Conservation (phyloP, 2,113 vertebrate genomes). For the Nothocercus julius region DNA sequence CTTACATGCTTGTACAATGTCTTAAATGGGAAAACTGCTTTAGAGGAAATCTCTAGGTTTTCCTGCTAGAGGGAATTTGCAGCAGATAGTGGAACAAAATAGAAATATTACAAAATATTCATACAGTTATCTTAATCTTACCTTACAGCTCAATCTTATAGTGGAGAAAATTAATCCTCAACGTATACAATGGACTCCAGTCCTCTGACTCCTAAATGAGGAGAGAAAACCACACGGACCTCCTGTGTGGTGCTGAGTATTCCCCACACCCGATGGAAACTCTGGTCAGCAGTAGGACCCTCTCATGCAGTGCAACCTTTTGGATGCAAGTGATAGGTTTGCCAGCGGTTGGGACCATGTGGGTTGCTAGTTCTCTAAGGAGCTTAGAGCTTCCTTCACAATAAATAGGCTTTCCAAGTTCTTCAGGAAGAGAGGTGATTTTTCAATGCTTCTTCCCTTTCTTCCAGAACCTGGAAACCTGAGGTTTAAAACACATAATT, state of each 20-base stretch:
- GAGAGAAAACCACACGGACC: neutral
- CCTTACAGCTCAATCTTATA: neutral
- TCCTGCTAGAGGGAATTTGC: neutral
- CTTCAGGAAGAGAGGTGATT: neutral
- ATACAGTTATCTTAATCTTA: neutral
- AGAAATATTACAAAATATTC: neutral
- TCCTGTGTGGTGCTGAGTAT: neutral
- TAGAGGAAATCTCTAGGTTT: neutral
- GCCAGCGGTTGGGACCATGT: neutral
- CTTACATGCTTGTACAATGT: neutral
- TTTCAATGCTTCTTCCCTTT: neutral
- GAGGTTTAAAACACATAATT: neutral
- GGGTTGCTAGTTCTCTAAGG: neutral
- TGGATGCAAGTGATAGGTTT: neutral
- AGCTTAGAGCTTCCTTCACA: neutral
- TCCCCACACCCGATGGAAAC: neutral
- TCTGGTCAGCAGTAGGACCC: fast-evolving
- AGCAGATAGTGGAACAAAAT: neutral
- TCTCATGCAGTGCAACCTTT: neutral
- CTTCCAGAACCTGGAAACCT: neutral
- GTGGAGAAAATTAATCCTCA: neutral
- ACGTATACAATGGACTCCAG: neutral
- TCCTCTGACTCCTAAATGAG: neutral
- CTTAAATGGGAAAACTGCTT: neutral
- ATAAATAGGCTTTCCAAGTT: neutral